phyloP scores from a whole-genome alignment of 2,888 invertebrate genomes.

The Octonoba sinensis region DNA sequence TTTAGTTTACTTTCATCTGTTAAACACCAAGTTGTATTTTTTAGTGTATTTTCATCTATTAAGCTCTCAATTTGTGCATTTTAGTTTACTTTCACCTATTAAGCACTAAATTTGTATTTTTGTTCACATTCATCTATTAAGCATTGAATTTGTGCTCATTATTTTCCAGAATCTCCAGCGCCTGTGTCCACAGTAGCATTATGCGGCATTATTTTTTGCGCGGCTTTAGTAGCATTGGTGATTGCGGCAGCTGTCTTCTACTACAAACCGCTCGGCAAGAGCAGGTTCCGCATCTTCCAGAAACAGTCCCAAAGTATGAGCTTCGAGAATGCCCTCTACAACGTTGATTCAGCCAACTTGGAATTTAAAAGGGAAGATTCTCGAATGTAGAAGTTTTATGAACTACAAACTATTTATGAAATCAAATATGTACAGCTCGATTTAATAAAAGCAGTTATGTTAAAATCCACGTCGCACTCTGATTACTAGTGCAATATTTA shows the following conservation, averaged over 20 bases:
- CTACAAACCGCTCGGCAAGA: constrained; percentile 6
- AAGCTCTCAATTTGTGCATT: background rate
- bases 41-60: too few species aligned
- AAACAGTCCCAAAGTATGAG: constrained; percentile 21
- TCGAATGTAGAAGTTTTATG: too few species aligned
- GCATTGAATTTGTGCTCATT: background rate
- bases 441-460: too few species aligned
- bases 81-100: background rate
- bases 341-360: constrained; percentile 22
- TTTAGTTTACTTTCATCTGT: too few species aligned
- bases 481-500: too few species aligned
- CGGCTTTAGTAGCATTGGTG: background rate
- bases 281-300: background rate
- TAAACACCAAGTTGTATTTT: too few species aligned
- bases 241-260: constrained; percentile 7
- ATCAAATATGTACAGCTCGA: too few species aligned
- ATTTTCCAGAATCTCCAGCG: background rate
- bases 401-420: too few species aligned
- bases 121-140: background rate
- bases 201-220: background rate
- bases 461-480: too few species aligned
- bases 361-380: constrained; percentile 27
- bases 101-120: background rate
- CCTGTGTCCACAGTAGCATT: constrained; percentile 9
- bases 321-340: constrained; percentile 48